A percentile compares a stretch with the other conserved stretches of the same genome.
These are phyloP conservation scores for Cephus spinipes DNA, from an alignment of 2,888 invertebrate genomes.

Conservation along the genomic window DNA sequence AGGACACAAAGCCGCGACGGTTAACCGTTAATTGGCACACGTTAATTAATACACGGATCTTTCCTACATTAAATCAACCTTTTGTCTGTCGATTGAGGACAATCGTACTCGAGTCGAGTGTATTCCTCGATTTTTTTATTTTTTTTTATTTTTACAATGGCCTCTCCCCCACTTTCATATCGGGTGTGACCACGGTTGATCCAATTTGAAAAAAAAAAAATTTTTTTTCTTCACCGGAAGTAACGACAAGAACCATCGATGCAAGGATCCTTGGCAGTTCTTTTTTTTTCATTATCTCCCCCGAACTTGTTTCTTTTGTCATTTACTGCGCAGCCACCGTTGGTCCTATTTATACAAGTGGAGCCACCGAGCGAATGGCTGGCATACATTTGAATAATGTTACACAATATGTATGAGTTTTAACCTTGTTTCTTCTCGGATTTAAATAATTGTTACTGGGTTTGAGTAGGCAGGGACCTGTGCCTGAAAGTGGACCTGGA, in stretches of 20 bases:
- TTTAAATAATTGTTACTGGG: neutral
- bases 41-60: conserved; percentile 47
- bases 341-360: neutral
- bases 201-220: neutral
- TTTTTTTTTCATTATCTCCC: neutral
- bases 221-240: conserved; percentile 1
- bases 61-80: conserved; percentile 33
- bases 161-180: neutral
- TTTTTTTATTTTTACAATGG: neutral
- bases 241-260: neutral
- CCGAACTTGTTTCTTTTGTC: neutral
- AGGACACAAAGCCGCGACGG: conserved; percentile 43
- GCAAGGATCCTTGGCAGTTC: neutral
- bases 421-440: conserved; percentile 5
- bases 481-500: neutral
- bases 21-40: conserved; percentile 45
- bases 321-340: neutral
- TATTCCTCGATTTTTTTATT: neutral
- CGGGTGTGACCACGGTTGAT: too few species aligned
- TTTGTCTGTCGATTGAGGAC: conserved; percentile 25
- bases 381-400: conserved; percentile 8
- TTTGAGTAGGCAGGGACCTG: neutral
- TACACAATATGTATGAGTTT: conserved; percentile 8
- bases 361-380: neutral
- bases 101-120: conserved; percentile 20